A percentile compares a stretch with the other conserved stretches of the same genome.
These are phyloP conservation scores for Drosophila kepulauana DNA, from an alignment of 1,140 invertebrate species.

Conservation along the genomic window DNA sequence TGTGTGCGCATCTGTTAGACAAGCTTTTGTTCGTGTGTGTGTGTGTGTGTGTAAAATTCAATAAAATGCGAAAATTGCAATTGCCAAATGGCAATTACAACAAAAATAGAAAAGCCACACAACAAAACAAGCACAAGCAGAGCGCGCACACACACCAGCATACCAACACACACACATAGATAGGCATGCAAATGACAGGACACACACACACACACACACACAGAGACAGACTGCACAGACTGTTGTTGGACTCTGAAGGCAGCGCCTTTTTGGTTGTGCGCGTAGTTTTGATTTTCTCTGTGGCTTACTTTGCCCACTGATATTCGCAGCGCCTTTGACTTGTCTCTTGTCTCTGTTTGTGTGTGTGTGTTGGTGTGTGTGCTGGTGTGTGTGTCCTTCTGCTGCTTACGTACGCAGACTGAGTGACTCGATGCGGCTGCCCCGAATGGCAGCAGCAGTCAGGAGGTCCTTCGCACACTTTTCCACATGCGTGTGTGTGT, in stretches of 20 bases:
- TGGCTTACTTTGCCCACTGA: slow-evolving; percentile 70
- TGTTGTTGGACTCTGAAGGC: slow-evolving; percentile 27
- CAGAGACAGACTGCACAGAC: slow-evolving; percentile 28
- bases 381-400: slow-evolving; percentile 49
- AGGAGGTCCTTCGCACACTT: slow-evolving; percentile 63
- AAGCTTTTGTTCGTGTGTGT: slow-evolving; percentile 47
- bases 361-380: slow-evolving; percentile 32
- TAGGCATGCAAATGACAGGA: slow-evolving; percentile 26
- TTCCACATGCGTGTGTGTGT: slow-evolving; percentile 13
- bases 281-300: slow-evolving; percentile 82
- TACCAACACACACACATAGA: slow-evolving; percentile 24
- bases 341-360: slow-evolving; percentile 41
- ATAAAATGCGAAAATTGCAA: slow-evolving; percentile 79
- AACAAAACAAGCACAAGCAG: slow-evolving; percentile 6
- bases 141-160: slow-evolving; percentile 16
- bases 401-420: slow-evolving; percentile 81
- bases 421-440: slow-evolving; percentile 81
- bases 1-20: slow-evolving; percentile 47
- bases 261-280: slow-evolving; percentile 74
- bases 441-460: slow-evolving; percentile 64
- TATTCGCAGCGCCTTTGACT: slow-evolving; percentile 53
- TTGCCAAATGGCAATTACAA: slow-evolving; percentile 73
- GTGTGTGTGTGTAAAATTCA: slow-evolving; percentile 70
- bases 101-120: slow-evolving; percentile 47
- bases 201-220: slow-evolving; percentile 18